These are phyloP conservation scores for Stegodyphus mimosarum DNA, from an alignment of 1,140 invertebrate species.

Conservation along the genomic window DNA sequence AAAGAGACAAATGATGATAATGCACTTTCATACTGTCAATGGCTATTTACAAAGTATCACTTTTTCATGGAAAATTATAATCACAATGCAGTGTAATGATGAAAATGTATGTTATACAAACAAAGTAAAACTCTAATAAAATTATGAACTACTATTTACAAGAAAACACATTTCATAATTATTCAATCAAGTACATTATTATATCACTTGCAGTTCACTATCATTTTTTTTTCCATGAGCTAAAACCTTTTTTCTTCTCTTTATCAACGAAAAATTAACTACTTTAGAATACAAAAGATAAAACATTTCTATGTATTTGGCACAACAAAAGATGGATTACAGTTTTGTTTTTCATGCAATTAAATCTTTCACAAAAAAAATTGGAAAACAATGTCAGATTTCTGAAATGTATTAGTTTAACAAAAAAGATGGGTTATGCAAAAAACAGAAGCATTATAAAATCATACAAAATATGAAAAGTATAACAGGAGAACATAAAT, in stretches of 20 bases:
- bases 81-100: not conserved
- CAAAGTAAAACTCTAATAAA: not conserved
- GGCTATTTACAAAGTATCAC: slow-evolving; percentile 57
- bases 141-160: too few relatives aligned
- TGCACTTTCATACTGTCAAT: slow-evolving; percentile 34
- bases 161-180: too few relatives aligned
- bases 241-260: not conserved
- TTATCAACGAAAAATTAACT: not conserved
- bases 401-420: not conserved
- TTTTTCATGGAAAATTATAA: slow-evolving; percentile 24
- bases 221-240: not conserved
- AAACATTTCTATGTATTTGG: not conserved
- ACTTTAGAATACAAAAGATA: not conserved
- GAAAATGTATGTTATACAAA: not conserved
- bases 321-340: not conserved
- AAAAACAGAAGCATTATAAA: too few relatives aligned
- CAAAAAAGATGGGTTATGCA: not conserved
- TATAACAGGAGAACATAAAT: too few relatives aligned
- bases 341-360: not conserved
- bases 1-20: slow-evolving; percentile 12
- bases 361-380: not conserved
- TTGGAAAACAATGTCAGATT: not conserved
- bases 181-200: not conserved
- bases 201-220: not conserved
- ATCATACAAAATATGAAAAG: too few relatives aligned